Percentiles rank a stretch among this genome's conserved stretches.
Conservation (phyloP, 2,113 vertebrate genomes). For the Potamarius usumacintae region DNA sequence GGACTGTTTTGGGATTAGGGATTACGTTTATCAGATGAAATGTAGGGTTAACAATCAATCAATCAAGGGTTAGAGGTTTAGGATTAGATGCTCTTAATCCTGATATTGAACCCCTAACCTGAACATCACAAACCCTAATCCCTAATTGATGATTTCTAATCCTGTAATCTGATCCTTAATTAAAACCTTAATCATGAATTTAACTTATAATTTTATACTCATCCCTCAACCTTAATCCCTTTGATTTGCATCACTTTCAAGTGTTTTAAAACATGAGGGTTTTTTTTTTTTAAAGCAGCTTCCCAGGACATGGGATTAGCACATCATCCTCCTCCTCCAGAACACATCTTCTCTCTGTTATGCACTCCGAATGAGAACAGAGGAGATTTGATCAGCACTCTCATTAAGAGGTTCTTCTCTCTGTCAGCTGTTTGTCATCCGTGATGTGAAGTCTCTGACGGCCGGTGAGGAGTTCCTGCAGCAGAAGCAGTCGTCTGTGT, state of each 20-base stretch:
- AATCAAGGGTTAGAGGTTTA: neutral
- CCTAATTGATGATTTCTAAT: neutral
- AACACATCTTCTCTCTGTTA: neutral
- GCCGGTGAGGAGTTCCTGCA: slow-evolving; percentile 82
- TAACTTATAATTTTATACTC: neutral
- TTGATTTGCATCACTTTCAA: neutral
- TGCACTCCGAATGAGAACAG: neutral
- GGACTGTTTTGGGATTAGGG: neutral
- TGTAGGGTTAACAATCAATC: neutral
- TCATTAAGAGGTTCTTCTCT: neutral
- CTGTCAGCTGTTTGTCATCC: slow-evolving; percentile 81
- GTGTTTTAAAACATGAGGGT: neutral
- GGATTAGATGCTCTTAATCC: neutral
- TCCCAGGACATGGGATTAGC: neutral
- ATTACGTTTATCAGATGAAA: neutral
- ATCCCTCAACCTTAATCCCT: neutral
- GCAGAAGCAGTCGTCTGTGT: slow-evolving; percentile 63
- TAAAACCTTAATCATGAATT: neutral
- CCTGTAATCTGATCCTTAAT: neutral
- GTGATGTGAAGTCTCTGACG: slow-evolving; percentile 85
- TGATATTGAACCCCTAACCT: neutral
- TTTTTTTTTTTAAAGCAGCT: neutral
- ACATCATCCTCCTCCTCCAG: neutral
- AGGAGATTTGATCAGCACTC: neutral
- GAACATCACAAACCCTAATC: neutral